Base-by-base conservation (phyloP, 1,140 invertebrate species). In the Drosophila oshimai region DNA sequence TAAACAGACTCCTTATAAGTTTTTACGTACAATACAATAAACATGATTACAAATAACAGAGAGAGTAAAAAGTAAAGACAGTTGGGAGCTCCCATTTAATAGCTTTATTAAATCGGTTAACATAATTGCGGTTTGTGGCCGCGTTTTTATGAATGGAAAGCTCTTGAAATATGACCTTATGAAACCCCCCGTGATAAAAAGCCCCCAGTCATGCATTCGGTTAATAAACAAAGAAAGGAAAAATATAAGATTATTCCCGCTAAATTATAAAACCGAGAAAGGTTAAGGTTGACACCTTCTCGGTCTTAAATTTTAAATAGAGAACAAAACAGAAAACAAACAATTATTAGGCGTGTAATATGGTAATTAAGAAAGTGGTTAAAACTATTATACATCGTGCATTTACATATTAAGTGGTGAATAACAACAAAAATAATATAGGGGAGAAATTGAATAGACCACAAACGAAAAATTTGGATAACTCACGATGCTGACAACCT, bases 401-500 rank as follows among this genome's bases (percentile, higher is more conserved):
- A 34, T 17, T 64, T 55, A 46, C n/a, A n/a, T 45, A 65, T 36
- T 3, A n/a, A 1, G 17, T 41, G 22, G 37, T 33, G 10, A 41
- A 34, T 17, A 41, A 60, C 9, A 44, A 64, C 13, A 49, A 29
- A 62, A 17, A 36, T 44, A 54, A 45, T 83, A 71, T 42, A 61
- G 50, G 26, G 20, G 26, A 37, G 49, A 26, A 61, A 75, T 47
- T 46, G 36, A 42, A 50, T 62, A 54, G 61, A 41, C 13, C 44
- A 84, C 12, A 62, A 74, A 70, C 18, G 15, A 50, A 69, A 68
- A 69, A 74, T 60, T 57, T 46, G 31, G 50, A 70, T 55, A 79
- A 90, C 89, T 90, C 89, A 90, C 89, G 64, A 90, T 89, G 86
- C 81, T 90, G 72, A 84, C 89, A 89, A 90, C 89, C 89, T 89